These are phyloP conservation scores for Coleophora flavipennella DNA, from an alignment of 2,888 invertebrate species.

Conservation along the genomic window DNA sequence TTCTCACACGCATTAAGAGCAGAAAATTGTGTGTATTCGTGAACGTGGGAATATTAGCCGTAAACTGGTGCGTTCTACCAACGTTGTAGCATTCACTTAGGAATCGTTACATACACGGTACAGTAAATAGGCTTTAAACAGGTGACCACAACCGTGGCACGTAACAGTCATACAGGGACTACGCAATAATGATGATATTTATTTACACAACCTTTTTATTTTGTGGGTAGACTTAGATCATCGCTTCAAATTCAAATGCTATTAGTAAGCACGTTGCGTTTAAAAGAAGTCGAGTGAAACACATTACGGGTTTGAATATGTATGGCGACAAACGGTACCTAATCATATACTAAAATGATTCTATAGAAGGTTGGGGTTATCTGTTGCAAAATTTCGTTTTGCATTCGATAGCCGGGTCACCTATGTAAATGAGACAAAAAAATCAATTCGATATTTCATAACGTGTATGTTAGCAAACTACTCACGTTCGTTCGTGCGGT, in stretches of 20 bases:
- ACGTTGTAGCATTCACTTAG: neutral
- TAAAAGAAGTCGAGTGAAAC: too few relatives aligned
- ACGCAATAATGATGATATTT: conserved; percentile 7
- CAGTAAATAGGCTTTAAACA: conserved; percentile 8
- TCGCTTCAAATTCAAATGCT: too few relatives aligned
- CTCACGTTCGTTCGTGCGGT: conserved; percentile 10
- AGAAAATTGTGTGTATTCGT: too few relatives aligned
- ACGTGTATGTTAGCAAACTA: conserved; percentile 9
- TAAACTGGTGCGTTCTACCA: too few relatives aligned
- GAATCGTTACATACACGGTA: conserved; percentile 5
- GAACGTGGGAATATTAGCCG: too few relatives aligned
- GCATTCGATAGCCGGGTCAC: too few relatives aligned
- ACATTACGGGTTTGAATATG: conserved; percentile 13
- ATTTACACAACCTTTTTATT: too few relatives aligned
- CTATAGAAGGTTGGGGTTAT: conserved; percentile 25
- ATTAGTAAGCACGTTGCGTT: too few relatives aligned
- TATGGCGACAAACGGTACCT: conserved; percentile 1
- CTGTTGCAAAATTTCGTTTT: conserved; percentile 36
- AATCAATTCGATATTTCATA: too few relatives aligned
- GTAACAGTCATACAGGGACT: conserved; percentile 14
- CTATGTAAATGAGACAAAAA: too few relatives aligned
- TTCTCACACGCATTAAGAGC: too few relatives aligned
- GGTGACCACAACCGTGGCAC: conserved; percentile 16
- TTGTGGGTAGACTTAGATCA: too few relatives aligned
- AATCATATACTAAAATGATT: conserved; percentile 23